Percentiles rank a stretch among this genome's conserved stretches.
Conservation (phyloP, 2,113 vertebrate genomes). For the Pelmatolapia mariae region DNA sequence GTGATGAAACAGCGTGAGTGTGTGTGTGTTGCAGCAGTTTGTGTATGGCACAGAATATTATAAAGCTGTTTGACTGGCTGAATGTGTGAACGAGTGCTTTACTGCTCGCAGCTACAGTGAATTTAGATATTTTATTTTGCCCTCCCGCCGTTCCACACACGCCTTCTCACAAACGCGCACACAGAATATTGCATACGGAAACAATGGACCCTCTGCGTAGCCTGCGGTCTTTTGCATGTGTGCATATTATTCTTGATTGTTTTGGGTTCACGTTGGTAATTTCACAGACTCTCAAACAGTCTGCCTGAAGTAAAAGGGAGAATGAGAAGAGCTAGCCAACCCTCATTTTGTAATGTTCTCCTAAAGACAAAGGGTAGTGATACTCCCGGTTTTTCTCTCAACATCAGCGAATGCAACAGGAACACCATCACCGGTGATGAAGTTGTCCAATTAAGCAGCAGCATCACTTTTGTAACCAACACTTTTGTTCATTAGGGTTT, state of each 20-base stretch:
- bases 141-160: not conserved
- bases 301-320: not conserved
- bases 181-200: slow-evolving; percentile 9
- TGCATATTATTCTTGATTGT: not conserved
- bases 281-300: slow-evolving; percentile 17
- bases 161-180: not conserved
- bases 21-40: not conserved
- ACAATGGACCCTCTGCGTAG: not conserved
- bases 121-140: slow-evolving; percentile 27
- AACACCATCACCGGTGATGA: not conserved
- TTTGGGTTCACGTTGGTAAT: slow-evolving; percentile 17
- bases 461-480: not conserved
- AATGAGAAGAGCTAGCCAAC: not conserved
- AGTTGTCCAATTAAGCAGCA: not conserved
- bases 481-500: not conserved
- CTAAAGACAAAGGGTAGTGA: not conserved
- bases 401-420: not conserved
- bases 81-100: slow-evolving; percentile 9
- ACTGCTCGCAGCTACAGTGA: slow-evolving; percentile 17
- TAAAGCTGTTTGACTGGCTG: not conserved
- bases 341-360: not conserved
- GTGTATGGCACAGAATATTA: not conserved
- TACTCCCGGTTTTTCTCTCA: not conserved
- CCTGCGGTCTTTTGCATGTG: not conserved
- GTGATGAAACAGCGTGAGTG: not conserved